Percentiles rank a stretch among this genome's conserved stretches.
These are phyloP conservation scores for Tanytarsus gracilentus DNA, from an alignment of 2,888 invertebrate species.

Conservation along the genomic window DNA sequence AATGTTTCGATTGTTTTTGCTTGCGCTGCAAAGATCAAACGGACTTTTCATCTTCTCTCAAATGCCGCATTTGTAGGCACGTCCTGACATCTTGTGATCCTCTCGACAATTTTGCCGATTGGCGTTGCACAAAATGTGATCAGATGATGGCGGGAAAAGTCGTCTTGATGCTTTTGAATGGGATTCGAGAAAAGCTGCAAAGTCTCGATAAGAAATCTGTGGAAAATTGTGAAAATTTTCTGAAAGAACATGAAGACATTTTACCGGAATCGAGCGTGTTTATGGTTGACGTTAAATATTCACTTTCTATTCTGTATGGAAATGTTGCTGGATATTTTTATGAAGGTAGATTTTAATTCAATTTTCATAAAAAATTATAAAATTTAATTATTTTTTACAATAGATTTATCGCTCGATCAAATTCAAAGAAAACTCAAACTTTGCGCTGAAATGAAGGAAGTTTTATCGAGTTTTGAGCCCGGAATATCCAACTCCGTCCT, in stretches of 20 bases:
- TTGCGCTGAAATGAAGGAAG: conserved; percentile 56
- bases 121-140: conserved; percentile 58
- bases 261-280: conserved; percentile 60
- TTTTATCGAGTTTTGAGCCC: conserved; percentile 56
- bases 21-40: conserved; percentile 59
- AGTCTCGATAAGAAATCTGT: conserved; percentile 48
- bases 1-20: conserved; percentile 62
- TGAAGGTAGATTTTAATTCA: conserved; percentile 43
- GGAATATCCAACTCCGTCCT: conserved; percentile 38
- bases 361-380: conserved; percentile 32
- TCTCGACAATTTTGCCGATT: conserved; percentile 49
- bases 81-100: conserved; percentile 51
- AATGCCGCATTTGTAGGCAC: conserved; percentile 53
- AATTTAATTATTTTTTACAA: conserved; percentile 28
- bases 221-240: conserved; percentile 52
- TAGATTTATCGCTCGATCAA: conserved; percentile 50
- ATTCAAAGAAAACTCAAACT: conserved; percentile 54
- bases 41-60: conserved; percentile 56
- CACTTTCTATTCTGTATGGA: conserved; percentile 60
- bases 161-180: conserved; percentile 54
- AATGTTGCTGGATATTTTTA: conserved; percentile 49
- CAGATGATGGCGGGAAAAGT: conserved; percentile 50
- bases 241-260: conserved; percentile 52
- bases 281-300: conserved; percentile 58
- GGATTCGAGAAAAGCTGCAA: conserved; percentile 51